A percentile compares a stretch with the other conserved stretches of the same genome.
phyloP scores from a whole-genome alignment of 2,113 vertebrate genomes.

The Sprattus sprattus region DNA sequence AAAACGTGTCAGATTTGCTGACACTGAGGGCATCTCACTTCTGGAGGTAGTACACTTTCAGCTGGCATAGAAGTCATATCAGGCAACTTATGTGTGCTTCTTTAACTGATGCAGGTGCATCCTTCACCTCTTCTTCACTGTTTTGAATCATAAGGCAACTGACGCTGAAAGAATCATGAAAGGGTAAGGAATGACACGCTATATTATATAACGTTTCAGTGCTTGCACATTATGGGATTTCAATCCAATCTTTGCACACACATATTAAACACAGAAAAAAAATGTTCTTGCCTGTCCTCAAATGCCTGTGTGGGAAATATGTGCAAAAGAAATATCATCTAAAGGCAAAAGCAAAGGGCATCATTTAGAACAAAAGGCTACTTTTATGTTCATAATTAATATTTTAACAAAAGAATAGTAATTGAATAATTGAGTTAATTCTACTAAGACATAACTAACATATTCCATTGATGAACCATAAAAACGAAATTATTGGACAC shows the following conservation, averaged over 20 bases:
- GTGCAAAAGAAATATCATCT: not conserved
- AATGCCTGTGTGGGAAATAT: not conserved
- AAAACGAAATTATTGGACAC: conserved; percentile 21
- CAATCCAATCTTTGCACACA: not conserved
- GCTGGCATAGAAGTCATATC: not conserved
- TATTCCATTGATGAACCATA: conserved; percentile 31
- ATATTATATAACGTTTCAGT: not conserved
- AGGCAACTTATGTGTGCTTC: not conserved
- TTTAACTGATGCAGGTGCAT: not conserved
- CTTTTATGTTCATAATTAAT: not conserved
- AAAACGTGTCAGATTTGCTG: not conserved
- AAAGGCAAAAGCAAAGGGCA: not conserved
- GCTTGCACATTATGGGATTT: not conserved
- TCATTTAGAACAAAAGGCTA: not conserved
- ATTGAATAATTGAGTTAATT: conserved; percentile 19
- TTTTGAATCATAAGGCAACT: not conserved
- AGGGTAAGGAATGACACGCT: not conserved
- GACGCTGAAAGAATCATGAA: not conserved
- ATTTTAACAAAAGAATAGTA: not conserved
- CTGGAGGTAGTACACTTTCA: not conserved
- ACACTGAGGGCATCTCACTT: not conserved
- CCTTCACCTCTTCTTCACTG: not conserved
- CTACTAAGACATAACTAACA: conserved; percentile 33
- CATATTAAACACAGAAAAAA: not conserved
- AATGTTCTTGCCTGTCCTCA: not conserved